These are phyloP conservation scores for Megaleporinus macrocephalus DNA, from an alignment of 2,113 vertebrate species.

Conservation along the genomic window DNA sequence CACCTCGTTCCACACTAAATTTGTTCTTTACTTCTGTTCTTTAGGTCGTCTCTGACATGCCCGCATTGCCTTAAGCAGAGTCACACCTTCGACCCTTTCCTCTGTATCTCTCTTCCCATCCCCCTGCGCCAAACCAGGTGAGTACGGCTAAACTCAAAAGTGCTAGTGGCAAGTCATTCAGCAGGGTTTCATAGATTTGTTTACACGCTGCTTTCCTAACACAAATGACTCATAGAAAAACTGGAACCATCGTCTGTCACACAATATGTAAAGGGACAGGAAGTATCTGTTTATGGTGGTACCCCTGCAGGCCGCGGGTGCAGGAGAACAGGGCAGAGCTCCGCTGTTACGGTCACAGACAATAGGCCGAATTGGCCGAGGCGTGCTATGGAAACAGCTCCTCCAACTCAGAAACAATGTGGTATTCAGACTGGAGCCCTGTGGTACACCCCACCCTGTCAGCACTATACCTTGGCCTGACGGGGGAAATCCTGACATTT, in stretches of 20 bases:
- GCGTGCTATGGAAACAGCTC: background rate
- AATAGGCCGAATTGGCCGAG: slow-evolving; percentile 18
- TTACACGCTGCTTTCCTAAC: background rate
- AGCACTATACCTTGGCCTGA: background rate
- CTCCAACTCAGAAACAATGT: slow-evolving; percentile 49
- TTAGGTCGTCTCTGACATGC: slow-evolving; percentile 93
- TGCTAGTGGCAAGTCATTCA: background rate
- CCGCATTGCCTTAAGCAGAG: slow-evolving; percentile 95
- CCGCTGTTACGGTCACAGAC: slow-evolving; percentile 34
- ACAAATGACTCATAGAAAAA: background rate
- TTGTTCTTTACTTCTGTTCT: slow-evolving; percentile 25
- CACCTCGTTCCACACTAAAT: background rate
- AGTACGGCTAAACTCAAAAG: slow-evolving; percentile 23
- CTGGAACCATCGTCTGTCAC: background rate
- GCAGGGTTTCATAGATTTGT: background rate
- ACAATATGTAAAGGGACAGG: background rate
- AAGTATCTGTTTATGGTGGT: slow-evolving; percentile 2
- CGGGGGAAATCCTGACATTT: slow-evolving; percentile 67
- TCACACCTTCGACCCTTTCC: slow-evolving; percentile 96
- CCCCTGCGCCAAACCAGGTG: slow-evolving; percentile 95
- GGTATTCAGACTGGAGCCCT: slow-evolving; percentile 38
- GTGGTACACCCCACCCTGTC: slow-evolving; percentile 24
- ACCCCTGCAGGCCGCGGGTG: background rate
- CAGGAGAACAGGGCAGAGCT: slow-evolving; percentile 31
- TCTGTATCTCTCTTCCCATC: slow-evolving; percentile 94